Evolutionary conservation across 2,113 vertebrate species (phyloP).

Genomic region (Vidua chalybeata): DNA sequence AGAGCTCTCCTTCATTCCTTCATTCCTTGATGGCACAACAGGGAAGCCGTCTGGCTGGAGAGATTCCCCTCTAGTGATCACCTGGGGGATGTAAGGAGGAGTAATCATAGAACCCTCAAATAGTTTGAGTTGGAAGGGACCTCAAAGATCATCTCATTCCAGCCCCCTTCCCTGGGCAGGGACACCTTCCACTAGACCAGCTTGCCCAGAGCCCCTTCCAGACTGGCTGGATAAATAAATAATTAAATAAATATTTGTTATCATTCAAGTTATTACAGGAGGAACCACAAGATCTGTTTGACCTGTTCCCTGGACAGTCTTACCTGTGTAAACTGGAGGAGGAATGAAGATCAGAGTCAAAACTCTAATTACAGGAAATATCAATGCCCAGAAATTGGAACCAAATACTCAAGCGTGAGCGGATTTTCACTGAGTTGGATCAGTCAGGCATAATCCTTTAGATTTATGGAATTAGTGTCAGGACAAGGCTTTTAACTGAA

Average conservation of each 20-base stretch:
- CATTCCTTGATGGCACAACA: accelerated
- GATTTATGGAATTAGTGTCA: neutral
- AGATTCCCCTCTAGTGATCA: neutral
- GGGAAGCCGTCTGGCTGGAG: neutral
- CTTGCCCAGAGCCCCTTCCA: neutral
- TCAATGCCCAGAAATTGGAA: neutral
- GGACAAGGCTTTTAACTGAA: neutral
- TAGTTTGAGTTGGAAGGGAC: neutral
- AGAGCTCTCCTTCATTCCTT: neutral
- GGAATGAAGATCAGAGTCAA: neutral
- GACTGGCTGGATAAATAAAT: neutral
- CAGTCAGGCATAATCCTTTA: neutral
- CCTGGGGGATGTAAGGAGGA: neutral
- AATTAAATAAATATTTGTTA: neutral
- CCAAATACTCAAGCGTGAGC: neutral
- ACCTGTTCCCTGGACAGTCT: neutral
- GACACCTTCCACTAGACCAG: neutral
- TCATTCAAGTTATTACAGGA: neutral
- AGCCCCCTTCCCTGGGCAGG: neutral
- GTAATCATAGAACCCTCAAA: neutral
- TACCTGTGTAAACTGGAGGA: neutral
- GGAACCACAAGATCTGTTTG: neutral
- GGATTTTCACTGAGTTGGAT: neutral
- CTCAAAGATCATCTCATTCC: neutral
- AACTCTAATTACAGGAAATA: neutral